Evolutionary conservation across 2,797 vertebrate genomes (phyloP), one percentile per base, ranked within the genome.

Genomic region (Enteromius treurensis): DNA sequence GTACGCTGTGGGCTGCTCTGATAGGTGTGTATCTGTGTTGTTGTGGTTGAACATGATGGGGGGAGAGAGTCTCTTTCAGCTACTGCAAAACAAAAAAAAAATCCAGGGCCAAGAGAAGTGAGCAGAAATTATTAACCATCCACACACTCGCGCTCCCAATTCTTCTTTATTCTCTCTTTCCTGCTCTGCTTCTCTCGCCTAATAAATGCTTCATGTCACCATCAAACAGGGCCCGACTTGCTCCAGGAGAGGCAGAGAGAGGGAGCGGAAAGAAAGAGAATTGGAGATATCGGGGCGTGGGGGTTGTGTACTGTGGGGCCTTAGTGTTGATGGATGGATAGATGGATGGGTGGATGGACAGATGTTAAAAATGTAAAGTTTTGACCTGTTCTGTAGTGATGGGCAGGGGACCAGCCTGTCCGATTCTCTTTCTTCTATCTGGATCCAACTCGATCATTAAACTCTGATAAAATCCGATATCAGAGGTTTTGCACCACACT

Each of bases 191-290:
- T 83, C 83, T 77, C 62, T 65, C 79, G 69, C 73, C 82, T 88
- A 84, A 91, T 91, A 91, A 92, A 93, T 90, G 89, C 90, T 92
- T 92, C 42, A 92, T 91, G 88, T 71, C 86, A 17, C 83, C 86
- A 86, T 91, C 88, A 91, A 90, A 92, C 85, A 86, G 74, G 75
- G 82, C 34, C 60, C 60, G 70, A 55, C 76, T 87, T 83, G 81
- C 84, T 86, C 40, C 85, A 67, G 86, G 58, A 79, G 74, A 81
- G 83, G 53, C 83, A 76, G 73, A 34, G 82, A 17, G 51, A 69
- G 79, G 60, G 34, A 77, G 78, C 34, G 19, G 75, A 80, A 67
- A 89, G 86, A 91, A 90, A 89, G 87, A 91, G 89, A 92, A 91
- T 87, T 86, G 84, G 78, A 88, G 86, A 90, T 90, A 45, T 79